phyloP scores from a whole-genome alignment of 2,797 vertebrate genomes.

The Mus minutoides region DNA sequence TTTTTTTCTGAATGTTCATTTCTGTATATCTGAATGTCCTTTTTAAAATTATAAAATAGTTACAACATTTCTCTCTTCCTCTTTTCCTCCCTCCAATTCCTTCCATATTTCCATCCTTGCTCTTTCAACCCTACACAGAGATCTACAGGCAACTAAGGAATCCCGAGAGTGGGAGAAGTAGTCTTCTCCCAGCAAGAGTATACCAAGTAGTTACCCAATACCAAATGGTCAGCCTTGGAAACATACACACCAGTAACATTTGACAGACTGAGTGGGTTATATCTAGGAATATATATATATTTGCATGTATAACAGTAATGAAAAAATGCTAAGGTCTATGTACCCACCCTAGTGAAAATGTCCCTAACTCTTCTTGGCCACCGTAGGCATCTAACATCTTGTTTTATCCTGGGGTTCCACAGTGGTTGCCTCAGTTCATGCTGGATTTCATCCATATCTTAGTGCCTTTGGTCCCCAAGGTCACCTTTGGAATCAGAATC shows the following conservation, averaged over 20 bases:
- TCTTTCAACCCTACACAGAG: not conserved
- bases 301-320: not conserved
- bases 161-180: not conserved
- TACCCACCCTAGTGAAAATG: not conserved
- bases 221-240: not conserved
- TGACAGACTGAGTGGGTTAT: no score
- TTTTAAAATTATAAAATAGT: not conserved
- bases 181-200: not conserved
- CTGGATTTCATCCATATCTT: not conserved
- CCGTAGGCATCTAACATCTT: not conserved
- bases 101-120: not conserved
- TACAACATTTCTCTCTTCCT: not conserved
- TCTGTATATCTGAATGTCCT: not conserved
- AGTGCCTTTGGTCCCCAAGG: not conserved
- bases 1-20: not conserved
- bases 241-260: not conserved
- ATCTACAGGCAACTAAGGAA: not conserved
- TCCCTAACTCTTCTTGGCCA: not conserved
- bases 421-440: not conserved
- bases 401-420: not conserved
- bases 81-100: not conserved
- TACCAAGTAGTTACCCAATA: not conserved
- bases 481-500: not conserved
- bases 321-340: not conserved
- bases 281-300: not conserved